Percentiles rank a stretch among this genome's conserved stretches.
Conservation (phyloP, 64 coral and sea anemone genomes). For the Stichodactyla mertensii region DNA sequence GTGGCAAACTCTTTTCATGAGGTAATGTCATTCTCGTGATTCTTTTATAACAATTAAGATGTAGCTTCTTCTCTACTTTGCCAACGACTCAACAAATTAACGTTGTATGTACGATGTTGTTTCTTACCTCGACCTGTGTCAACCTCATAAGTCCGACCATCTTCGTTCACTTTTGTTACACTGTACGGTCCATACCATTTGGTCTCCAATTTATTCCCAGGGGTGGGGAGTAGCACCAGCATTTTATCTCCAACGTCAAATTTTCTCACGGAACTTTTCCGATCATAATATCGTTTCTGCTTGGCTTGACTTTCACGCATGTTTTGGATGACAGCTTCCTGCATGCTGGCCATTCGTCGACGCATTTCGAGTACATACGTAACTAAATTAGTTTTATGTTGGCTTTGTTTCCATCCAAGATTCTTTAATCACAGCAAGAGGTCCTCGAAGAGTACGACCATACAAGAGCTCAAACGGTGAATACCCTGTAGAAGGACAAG, state of each 20-base stretch:
- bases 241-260: constrained; percentile 40
- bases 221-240: constrained; percentile 21
- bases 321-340: constrained; percentile 2
- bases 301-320: constrained; percentile 2
- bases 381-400: not conserved
- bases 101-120: constrained; percentile 6
- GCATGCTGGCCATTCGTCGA: constrained; percentile 6
- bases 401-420: constrained; percentile 20
- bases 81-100: constrained; percentile 36
- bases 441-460: constrained; percentile 36
- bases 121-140: not conserved
- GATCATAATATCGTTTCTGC: constrained; percentile 33
- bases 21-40: not conserved
- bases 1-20: not conserved
- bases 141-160: not conserved
- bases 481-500: constrained; percentile 40
- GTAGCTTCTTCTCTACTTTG: constrained; percentile 30
- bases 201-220: constrained; percentile 32
- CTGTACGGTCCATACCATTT: constrained; percentile 41
- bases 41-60: constrained; percentile 2
- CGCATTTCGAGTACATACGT: not conserved
- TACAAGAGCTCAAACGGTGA: constrained; percentile 58
- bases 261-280: not conserved
- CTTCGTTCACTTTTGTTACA: constrained; percentile 7
- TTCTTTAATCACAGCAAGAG: constrained; percentile 42